A percentile compares a stretch with the other conserved stretches of the same genome.
Conservation (phyloP, 2,888 invertebrate species). For the Heteromurus nitidus region DNA sequence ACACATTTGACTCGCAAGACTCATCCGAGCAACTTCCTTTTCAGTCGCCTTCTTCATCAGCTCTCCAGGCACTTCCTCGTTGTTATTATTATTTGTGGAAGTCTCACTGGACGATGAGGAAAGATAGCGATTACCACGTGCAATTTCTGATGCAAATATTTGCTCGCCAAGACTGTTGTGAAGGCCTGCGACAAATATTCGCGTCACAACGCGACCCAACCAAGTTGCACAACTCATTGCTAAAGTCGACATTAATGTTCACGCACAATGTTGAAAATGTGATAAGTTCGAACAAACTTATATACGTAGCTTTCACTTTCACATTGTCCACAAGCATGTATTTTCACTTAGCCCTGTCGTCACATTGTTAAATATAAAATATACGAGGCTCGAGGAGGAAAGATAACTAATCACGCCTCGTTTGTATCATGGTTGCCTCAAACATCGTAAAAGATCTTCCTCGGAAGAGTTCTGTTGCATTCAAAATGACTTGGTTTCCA, state of each 20-base stretch:
- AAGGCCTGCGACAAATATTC: constrained; percentile 69
- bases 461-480: no score
- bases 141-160: constrained; percentile 62
- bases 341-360: no score
- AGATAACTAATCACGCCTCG: no score
- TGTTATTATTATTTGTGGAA: constrained; percentile 46
- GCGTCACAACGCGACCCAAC: constrained; percentile 70
- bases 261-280: not conserved
- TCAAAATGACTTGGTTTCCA: no score
- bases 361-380: no score
- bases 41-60: constrained; percentile 54
- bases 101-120: constrained; percentile 46
- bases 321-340: no score
- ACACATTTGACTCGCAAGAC: constrained; percentile 64
- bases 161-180: constrained; percentile 66
- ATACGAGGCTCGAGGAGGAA: no score
- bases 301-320: no score
- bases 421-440: no score
- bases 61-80: constrained; percentile 43
- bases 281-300: no score
- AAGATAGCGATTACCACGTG: constrained; percentile 59
- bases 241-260: constrained; percentile 38
- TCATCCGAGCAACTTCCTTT: constrained; percentile 52
- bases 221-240: constrained; percentile 72
- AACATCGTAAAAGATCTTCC: no score